Base-by-base conservation (phyloP, 2,797 vertebrate genomes). In the Sebastes steindachneri region DNA sequence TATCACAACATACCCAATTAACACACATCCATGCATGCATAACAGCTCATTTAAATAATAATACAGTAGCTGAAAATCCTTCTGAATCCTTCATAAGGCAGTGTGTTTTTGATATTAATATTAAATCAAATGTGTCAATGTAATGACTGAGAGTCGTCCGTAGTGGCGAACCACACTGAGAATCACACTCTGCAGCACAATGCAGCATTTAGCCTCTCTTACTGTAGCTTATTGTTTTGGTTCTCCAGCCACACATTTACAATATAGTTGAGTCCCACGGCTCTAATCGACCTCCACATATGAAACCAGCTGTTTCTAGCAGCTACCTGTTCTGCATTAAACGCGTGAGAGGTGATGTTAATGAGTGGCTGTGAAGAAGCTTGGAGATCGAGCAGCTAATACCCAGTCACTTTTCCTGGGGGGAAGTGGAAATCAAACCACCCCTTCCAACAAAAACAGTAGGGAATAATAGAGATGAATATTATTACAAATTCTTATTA, bases 1-100 rank as follows among this genome's bases (percentile, higher is more conserved):
- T n/a, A 29, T 1, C 57, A 19, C 7, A 63, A 84, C 79, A 82
- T 23, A 51, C 31, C n/a, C 7, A 69, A 59, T 84, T 64, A 73
- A 63, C 57, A 71, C 41, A 66, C 67, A 68, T n/a, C 23, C 17
- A 58, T 45, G 17, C 57, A 60, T 62, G 58, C 21, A 12, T 26
- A 81, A 67, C 19, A 41, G 41, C 54, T 59, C 26, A 58, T 80
- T 77, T 45, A 25, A 7, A 67, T n/a, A 23, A 68, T 53, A 65
- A 66, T 7, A 9, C 19, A 33, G 9, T 2, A 12, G 31, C 58
- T 73, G 41, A 76, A 76, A 62, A 45, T 58, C 14, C 31, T 11
- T 68, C 33, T 28, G 35, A 37, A 68, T 54, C 5, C 35, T 26
- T 57, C 29, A n/a, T 23, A 4, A n/a, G 5, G 12, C 11, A 67